Evolutionary conservation across 2,888 invertebrate genomes (phyloP), one percentile per base, ranked within the genome.

Genomic region (Anoplius nigerrimus): DNA sequence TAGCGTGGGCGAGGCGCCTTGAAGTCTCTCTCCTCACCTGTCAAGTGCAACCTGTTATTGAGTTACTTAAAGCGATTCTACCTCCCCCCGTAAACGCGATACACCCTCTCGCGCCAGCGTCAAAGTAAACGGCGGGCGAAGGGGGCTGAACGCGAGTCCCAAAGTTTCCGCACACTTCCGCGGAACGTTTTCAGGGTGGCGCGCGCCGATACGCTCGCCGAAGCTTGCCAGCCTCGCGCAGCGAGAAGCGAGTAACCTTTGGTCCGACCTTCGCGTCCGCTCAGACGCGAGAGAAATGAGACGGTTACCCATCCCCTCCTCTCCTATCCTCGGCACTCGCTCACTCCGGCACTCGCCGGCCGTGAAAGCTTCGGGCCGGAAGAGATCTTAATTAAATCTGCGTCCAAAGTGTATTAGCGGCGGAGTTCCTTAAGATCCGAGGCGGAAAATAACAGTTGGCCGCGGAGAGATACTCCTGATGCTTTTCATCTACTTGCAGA

Each of bases 11-110:
- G 34, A 34, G 34, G 34, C 11, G 11, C 34, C 34, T 34, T 34
- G 34, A 34, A 34, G 34, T 34, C 34, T 34, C 34, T 68, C 76
- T 77, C 71, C 73, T 77, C 77, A 74, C 75, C 78, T 76, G 80
- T 78, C 78, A 79, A 80, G 78, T 76, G 75, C 76, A 78, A 76
- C 71, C 76, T 70, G 75, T 76, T 78, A 81, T 81, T 79, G 73
- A 81, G 79, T 79, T 78, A 79, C 78, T 79, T 76, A 79, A 70
- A 71, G 75, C 66, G 66, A 67, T 68, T 34, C 59, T 66, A n/a
- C n/a, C n/a, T n/a, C n/a, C n/a, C 58, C 51, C 73, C 62, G 70
- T 71, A 73, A 81, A 80, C 73, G 69, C 67, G 69, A 70, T 61
- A 75, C 70, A 70, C 71, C 72, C 61, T 52, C 69, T 52, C 69